Evolutionary conservation across 2,797 vertebrate species (phyloP).

Genomic region (Cynopterus sphinx): DNA sequence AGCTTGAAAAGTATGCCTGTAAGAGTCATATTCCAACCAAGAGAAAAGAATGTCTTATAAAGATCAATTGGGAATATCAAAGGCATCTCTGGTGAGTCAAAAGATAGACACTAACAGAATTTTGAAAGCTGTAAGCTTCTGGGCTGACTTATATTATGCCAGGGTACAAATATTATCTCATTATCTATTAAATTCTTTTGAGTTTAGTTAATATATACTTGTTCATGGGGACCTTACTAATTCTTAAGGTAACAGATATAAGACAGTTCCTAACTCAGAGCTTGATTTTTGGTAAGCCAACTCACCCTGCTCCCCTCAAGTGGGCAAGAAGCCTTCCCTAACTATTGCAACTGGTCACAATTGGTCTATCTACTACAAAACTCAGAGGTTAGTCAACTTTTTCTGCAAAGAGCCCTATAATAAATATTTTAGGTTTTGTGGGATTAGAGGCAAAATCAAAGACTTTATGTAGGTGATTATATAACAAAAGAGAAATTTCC

Average conservation of each 20-base stretch:
- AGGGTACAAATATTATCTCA: background rate
- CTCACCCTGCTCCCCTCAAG: background rate
- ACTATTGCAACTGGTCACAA: background rate
- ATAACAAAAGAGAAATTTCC: constrained; percentile 17
- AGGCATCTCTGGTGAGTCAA: background rate
- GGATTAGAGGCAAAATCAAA: background rate
- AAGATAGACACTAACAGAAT: background rate
- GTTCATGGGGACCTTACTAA: background rate
- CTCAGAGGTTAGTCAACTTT: background rate
- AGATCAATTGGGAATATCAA: background rate
- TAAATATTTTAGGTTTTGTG: constrained; percentile 4
- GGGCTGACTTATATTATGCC: background rate
- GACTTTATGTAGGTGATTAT: background rate
- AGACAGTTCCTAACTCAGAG: background rate
- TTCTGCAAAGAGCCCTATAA: background rate
- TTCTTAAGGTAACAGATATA: background rate
- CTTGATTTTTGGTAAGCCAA: background rate
- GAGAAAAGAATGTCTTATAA: background rate
- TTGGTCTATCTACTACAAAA: background rate
- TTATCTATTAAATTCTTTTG: constrained; percentile 19
- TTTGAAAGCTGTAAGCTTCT: background rate
- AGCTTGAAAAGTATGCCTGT: background rate
- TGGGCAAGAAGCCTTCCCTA: background rate
- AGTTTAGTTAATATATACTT: background rate
- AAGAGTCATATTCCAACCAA: background rate